phyloP scores from a whole-genome alignment of 2,888 invertebrate genomes.

The Athripsodes cinereus region DNA sequence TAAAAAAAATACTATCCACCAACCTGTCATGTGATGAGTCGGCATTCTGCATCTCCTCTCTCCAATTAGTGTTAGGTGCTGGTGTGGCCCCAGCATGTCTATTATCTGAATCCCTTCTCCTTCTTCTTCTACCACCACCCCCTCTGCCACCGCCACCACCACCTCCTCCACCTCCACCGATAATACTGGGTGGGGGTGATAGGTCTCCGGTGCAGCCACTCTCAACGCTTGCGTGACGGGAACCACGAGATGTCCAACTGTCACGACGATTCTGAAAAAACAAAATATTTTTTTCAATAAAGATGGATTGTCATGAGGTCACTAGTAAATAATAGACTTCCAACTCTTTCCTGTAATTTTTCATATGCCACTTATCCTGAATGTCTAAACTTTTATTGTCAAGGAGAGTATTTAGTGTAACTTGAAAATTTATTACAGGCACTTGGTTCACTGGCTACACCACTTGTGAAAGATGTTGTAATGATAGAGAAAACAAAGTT shows the following conservation, averaged over 20 bases:
- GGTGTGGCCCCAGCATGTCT: constrained; percentile 27
- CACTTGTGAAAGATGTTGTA: too few species aligned
- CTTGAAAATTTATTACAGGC: too few species aligned
- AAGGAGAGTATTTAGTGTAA: too few species aligned
- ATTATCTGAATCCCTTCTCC: constrained; percentile 19
- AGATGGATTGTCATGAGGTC: too few species aligned
- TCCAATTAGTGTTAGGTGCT: constrained; percentile 40
- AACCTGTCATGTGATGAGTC: neutral
- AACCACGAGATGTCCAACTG: constrained; percentile 26
- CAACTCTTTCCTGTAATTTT: too few species aligned
- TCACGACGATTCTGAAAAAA: constrained; percentile 43
- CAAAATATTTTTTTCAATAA: too few species aligned
- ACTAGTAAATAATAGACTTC: too few species aligned
- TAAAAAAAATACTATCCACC: too few species aligned
- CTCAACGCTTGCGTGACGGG: constrained; percentile 27
- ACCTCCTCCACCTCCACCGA: constrained; percentile 18
- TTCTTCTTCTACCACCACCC: constrained; percentile 11
- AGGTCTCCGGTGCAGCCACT: constrained; percentile 19
- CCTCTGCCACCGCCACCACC: constrained; percentile 14
- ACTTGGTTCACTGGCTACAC: too few species aligned
- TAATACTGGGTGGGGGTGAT: constrained; percentile 12
- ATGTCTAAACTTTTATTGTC: too few species aligned
- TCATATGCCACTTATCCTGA: too few species aligned
- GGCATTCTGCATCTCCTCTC: constrained; percentile 39
- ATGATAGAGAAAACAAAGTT: too few species aligned